Base-by-base conservation (phyloP, 2,888 invertebrate genomes). In the Drosophila heteroneura region DNA sequence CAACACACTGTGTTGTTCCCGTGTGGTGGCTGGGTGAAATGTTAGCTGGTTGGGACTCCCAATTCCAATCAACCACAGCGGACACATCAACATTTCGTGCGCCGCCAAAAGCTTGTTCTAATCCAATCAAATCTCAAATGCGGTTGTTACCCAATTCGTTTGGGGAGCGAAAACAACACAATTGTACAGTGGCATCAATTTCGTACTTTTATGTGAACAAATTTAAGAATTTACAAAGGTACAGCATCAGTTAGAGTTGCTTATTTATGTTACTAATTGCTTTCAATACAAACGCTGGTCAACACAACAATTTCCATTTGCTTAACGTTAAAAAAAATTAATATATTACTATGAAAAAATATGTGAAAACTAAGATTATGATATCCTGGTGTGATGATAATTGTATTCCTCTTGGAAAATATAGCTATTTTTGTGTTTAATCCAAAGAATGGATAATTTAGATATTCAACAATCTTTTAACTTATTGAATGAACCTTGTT, bases 71-170 rank as follows among this genome's bases (percentile, higher is more conserved):
- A 83, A 77, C 79, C 79, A 84, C 77, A 82, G 81, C 61, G 76
- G 73, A 69, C 81, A 79, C 79, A 84, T 79, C 78, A 82, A 79
- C 85, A 82, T 83, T 75, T 83, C 64, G 78, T 76, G 81, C 39
- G 76, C 76, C 91, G 87, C 85, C 90, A 85, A 91, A 91, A 85
- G 83, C 91, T 87, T 91, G 91, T 91, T 84, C 85, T 86, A 91
- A 90, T 91, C 91, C 91, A 91, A 91, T 91, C 91, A 91, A 90
- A 91, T 83, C 86, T 83, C 85, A 76, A 87, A 87, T 89, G 89
- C 68, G 90, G 87, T 85, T 88, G 88, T 81, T 81, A 54, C 74
- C 79, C 73, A 85, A 74, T 77, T 74, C 54, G 64, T 33, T 66
- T 59, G 41, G 51, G 60, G 33, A 62, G 51, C 59, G 35, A 39